Evolutionary conservation across 2,113 vertebrate genomes (phyloP).

Genomic region (Podocnemis expansa): DNA sequence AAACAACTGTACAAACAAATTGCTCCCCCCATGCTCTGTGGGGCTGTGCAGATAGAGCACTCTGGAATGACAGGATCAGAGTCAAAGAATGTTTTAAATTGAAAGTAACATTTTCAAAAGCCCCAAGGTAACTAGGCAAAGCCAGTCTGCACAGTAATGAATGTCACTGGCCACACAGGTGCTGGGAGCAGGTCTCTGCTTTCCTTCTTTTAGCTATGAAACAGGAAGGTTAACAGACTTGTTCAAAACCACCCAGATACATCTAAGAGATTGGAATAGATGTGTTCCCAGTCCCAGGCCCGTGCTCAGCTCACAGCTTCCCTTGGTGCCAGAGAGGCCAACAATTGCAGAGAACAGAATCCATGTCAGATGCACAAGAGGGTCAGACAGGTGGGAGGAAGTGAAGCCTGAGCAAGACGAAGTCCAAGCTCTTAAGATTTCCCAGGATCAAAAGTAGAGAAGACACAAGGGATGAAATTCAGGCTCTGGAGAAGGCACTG

Average conservation of each 20-base stretch:
- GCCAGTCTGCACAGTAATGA: background rate
- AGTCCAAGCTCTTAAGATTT: background rate
- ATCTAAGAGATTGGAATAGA: background rate
- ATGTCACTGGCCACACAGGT: background rate
- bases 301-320: background rate
- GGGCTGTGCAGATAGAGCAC: background rate
- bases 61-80: background rate
- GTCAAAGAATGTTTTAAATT: background rate
- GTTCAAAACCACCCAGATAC: background rate
- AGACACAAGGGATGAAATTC: background rate
- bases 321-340: background rate
- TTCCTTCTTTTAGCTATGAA: background rate
- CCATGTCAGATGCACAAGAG: rapidly evolving
- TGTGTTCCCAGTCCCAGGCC: background rate
- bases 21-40: background rate
- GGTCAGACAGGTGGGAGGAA: background rate
- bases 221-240: background rate
- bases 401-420: background rate
- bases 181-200: background rate
- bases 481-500: background rate
- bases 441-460: background rate
- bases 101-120: background rate
- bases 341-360: background rate
- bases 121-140: background rate
- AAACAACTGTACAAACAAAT: background rate